These are phyloP conservation scores for Druceiella hillmani DNA, from an alignment of 2,888 invertebrate genomes.

Conservation along the genomic window DNA sequence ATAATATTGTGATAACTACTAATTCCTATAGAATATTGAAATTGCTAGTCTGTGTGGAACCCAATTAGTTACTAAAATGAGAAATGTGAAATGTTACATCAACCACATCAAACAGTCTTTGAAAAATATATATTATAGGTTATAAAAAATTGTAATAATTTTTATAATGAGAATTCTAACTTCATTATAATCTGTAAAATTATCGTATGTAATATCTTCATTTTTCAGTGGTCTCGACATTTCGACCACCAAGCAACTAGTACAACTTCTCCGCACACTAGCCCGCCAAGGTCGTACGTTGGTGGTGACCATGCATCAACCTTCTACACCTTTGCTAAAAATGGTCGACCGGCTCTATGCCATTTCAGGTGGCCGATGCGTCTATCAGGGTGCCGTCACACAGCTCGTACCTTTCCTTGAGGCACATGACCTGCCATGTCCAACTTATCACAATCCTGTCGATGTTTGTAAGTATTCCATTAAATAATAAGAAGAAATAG, in stretches of 20 bases:
- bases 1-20: too few species aligned
- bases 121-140: too few species aligned
- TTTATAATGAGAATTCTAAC: too few species aligned
- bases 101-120: too few species aligned
- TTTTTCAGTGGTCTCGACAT: constrained; percentile 70
- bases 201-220: too few species aligned
- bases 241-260: constrained; percentile 76
- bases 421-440: constrained; percentile 67
- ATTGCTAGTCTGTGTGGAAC: too few species aligned
- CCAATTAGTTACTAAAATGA: too few species aligned
- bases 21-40: too few species aligned
- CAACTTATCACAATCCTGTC: constrained; percentile 85
- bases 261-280: constrained; percentile 72
- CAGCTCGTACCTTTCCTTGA: constrained; percentile 73
- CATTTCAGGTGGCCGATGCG: constrained; percentile 71
- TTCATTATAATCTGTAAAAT: too few species aligned
- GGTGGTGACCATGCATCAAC: constrained; percentile 88
- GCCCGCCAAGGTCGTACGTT: constrained; percentile 82
- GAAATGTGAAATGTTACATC: too few species aligned
- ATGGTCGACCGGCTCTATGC: constrained; percentile 89
- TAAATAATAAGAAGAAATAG: too few species aligned
- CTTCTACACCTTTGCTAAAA: constrained; percentile 77
- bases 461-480: constrained; percentile 68
- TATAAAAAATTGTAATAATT: too few species aligned
- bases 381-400: constrained; percentile 73